These are phyloP conservation scores for Nannoperca obscura DNA, from an alignment of 2,797 vertebrate genomes.

Conservation along the genomic window DNA sequence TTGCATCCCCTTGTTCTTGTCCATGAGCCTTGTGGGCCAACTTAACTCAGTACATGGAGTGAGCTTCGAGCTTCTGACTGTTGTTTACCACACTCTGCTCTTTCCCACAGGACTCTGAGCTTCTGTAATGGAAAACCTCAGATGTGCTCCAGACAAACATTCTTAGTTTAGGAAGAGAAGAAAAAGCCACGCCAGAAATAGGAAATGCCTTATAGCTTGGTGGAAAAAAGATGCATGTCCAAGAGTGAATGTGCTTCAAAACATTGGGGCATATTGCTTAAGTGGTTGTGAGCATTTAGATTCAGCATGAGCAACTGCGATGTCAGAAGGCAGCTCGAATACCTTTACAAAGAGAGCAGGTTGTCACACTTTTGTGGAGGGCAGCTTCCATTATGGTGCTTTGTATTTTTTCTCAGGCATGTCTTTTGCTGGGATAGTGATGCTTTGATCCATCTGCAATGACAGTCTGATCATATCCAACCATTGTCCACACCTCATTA, in stretches of 20 bases:
- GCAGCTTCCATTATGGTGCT: slow-evolving; percentile 17
- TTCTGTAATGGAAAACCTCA: slow-evolving; percentile 79
- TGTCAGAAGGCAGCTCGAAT: slow-evolving; percentile 26
- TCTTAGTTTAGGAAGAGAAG: slow-evolving; percentile 36
- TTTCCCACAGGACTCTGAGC: slow-evolving; percentile 71
- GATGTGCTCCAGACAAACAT: slow-evolving; percentile 58
- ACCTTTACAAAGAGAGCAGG: slow-evolving; percentile 29
- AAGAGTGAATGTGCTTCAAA: slow-evolving; percentile 36
- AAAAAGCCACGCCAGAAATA: slow-evolving; percentile 9
- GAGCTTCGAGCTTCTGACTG: slow-evolving; percentile 71
- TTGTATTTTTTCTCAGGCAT: slow-evolving; percentile 5
- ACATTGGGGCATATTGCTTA: slow-evolving; percentile 20
- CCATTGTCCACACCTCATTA: slow-evolving; percentile 60
- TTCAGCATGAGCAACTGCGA: slow-evolving; percentile 35
- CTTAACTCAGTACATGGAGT: slow-evolving; percentile 56
- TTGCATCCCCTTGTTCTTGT: slow-evolving; percentile 63
- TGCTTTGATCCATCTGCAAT: slow-evolving; percentile 49
- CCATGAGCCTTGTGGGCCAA: slow-evolving; percentile 68
- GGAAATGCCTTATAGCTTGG: slow-evolving; percentile 37
- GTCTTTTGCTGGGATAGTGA: slow-evolving; percentile 15
- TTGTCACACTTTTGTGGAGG: slow-evolving; percentile 33
- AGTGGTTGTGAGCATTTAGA: slow-evolving; percentile 55
- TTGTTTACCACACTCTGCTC: slow-evolving; percentile 79
- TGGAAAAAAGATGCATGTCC: slow-evolving; percentile 30
- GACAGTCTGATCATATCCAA: slow-evolving; percentile 50